Conservation (phyloP, 1,140 invertebrate genomes). For the Euglossa dilemma region DNA sequence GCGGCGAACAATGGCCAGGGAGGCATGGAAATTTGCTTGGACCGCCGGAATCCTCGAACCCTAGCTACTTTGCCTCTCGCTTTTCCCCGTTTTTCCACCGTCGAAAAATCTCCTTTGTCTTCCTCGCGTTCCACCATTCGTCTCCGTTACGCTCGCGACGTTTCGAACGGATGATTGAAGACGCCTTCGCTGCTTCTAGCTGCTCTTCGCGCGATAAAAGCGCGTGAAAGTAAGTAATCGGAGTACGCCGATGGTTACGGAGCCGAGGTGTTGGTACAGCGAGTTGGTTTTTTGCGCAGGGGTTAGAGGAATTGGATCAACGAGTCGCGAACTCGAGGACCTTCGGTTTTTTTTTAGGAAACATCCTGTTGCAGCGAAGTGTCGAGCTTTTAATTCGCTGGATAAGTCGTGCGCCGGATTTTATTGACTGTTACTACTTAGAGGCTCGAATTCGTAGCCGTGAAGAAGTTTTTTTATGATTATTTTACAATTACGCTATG, state of each 20-base stretch:
- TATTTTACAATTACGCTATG: too few relatives aligned
- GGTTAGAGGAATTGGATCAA: too few relatives aligned
- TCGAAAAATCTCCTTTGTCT: background rate
- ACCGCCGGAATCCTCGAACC: background rate
- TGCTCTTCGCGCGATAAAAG: background rate
- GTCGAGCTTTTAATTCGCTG: background rate
- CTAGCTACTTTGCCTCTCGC: slow-evolving; percentile 7
- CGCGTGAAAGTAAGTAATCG: background rate
- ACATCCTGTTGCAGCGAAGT: too few relatives aligned
- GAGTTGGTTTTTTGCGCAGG: background rate
- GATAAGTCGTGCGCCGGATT: background rate
- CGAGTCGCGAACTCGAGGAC: too few relatives aligned
- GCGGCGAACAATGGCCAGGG: slow-evolving; percentile 15
- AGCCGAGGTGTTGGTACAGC: background rate
- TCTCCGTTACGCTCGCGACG: background rate
- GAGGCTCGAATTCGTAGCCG: background rate
- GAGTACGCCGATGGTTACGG: background rate
- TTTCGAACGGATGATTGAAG: background rate
- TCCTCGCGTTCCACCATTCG: background rate
- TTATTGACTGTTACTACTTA: background rate
- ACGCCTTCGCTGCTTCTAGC: background rate
- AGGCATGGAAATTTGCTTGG: slow-evolving; percentile 32
- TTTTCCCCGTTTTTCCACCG: background rate
- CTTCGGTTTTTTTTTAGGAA: too few relatives aligned
- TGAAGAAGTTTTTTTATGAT: background rate